Percentiles rank a stretch among this genome's conserved stretches.
phyloP scores from a whole-genome alignment of 2,113 vertebrate genomes.

The Pseudopipra pipra region DNA sequence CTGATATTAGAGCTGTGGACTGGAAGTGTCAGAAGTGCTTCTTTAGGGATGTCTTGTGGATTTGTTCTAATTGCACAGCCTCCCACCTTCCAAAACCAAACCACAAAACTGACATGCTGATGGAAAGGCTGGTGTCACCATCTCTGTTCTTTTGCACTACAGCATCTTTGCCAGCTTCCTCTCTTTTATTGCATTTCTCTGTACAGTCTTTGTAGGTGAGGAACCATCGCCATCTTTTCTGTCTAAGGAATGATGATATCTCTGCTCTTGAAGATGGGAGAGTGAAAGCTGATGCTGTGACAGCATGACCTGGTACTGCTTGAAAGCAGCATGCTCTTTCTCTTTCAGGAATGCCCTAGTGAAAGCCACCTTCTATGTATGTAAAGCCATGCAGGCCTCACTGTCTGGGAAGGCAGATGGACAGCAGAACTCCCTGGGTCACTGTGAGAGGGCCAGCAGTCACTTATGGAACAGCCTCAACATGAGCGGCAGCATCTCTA shows the following conservation, averaged over 20 bases:
- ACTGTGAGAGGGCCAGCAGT: constrained; percentile 89
- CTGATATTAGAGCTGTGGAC: not conserved
- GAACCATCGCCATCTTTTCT: not conserved
- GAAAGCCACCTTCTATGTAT: constrained; percentile 85
- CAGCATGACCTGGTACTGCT: not conserved
- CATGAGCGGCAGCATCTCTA: constrained; percentile 68
- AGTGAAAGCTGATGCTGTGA: not conserved
- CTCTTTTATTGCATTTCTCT: not conserved
- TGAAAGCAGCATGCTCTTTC: not conserved
- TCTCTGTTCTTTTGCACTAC: not conserved
- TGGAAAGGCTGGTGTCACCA: not conserved
- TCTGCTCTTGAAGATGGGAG: not conserved
- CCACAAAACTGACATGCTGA: not conserved
- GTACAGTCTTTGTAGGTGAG: not conserved
- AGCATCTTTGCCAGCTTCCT: not conserved
- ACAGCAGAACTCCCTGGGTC: constrained; percentile 77
- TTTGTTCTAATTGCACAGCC: not conserved
- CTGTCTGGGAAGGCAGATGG: constrained; percentile 86
- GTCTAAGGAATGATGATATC: not conserved
- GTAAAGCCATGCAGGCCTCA: constrained; percentile 89
- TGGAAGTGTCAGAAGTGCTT: not conserved
- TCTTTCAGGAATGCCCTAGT: constrained; percentile 86
- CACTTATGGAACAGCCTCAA: constrained; percentile 89
- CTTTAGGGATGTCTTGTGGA: not conserved
- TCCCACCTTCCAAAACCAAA: not conserved